Evolutionary conservation across 2,113 vertebrate species (phyloP), one percentile per base, ranked within the genome.

Genomic region (Pseudorhombus dupliciocellatus): DNA sequence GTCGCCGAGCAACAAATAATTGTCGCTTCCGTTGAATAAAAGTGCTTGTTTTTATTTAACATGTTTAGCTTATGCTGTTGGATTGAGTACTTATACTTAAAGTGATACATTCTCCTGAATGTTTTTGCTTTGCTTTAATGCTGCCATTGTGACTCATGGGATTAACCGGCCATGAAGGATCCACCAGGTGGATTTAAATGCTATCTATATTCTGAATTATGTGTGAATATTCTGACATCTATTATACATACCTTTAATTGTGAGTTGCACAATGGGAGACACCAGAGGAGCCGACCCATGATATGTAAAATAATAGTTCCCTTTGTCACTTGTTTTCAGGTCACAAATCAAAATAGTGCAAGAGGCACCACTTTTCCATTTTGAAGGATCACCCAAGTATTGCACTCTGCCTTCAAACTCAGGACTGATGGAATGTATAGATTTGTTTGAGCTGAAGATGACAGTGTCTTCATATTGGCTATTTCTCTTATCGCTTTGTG

Each of bases 261-360:
- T 74, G 7, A 93, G 86, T n/a, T n/a, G n/a, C n/a, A n/a, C n/a
- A n/a, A n/a, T n/a, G n/a, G n/a, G n/a, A n/a, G n/a, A n/a, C n/a
- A n/a, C n/a, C n/a, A n/a, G n/a, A n/a, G n/a, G n/a, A n/a, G n/a
- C 4, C 0, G 1, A 1, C 9, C 5, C 15, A 3, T 48, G 2
- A 65, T 7, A 82, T 72, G 91, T 89, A 31, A 92, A 84, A 0
- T 1, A 0, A 53, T 92, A 93, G 0, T 26, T 9, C 28, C 91
- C 92, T 11, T 31, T 87, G 84, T 93, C 92, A 0, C 0, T 21
- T 65, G 16, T 79, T 0, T 1, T 77, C 40, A 93, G 75, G 53
- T 88, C 1, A 7, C 70, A 79, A 26, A 93, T 88, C 18, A 20
- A 21, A 80, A 93, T 59, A 24, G 46, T 26, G 52, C 70, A 88